Evolutionary conservation across 1,140 invertebrate species (phyloP).

Genomic region (Heliconius hermathena): DNA sequence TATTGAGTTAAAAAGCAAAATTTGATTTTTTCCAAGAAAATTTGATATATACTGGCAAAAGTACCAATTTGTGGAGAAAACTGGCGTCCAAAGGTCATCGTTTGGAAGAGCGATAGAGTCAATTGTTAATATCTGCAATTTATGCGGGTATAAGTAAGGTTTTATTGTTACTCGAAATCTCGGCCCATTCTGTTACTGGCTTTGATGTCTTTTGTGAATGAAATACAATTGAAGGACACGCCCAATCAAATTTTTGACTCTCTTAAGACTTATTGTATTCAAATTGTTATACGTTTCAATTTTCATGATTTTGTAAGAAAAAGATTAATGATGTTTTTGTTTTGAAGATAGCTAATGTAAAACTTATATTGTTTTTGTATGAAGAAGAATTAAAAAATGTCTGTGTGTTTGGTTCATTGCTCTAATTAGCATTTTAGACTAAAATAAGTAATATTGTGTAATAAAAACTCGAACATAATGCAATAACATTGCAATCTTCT

Average conservation of each 20-base stretch:
- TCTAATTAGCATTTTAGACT: too few relatives aligned
- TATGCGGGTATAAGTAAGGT: constrained; percentile 52
- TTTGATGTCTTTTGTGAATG: constrained; percentile 39
- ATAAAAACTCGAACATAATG: too few relatives aligned
- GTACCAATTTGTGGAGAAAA: constrained; percentile 50
- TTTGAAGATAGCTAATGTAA: background rate
- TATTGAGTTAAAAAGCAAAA: background rate
- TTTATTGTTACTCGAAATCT: constrained; percentile 53
- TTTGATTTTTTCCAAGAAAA: background rate
- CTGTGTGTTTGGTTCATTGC: too few relatives aligned
- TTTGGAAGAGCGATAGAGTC: constrained; percentile 43
- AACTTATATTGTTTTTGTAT: background rate
- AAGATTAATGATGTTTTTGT: constrained; percentile 9
- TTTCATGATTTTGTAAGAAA: background rate
- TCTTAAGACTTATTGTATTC: constrained; percentile 7
- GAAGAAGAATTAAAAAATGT: too few relatives aligned
- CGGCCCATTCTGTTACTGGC: constrained; percentile 35
- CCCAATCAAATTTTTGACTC: constrained; percentile 26
- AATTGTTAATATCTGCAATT: constrained; percentile 59
- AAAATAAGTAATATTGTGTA: too few relatives aligned
- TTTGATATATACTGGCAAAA: background rate
- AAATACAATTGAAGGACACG: constrained; percentile 37
- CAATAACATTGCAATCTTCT: too few relatives aligned
- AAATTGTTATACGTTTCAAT: constrained; percentile 9
- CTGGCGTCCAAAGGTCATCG: constrained; percentile 49